Percentiles rank a stretch among this genome's conserved stretches.
phyloP scores from a whole-genome alignment of 2,888 invertebrate genomes.

The Hipparchia sbordonii region DNA sequence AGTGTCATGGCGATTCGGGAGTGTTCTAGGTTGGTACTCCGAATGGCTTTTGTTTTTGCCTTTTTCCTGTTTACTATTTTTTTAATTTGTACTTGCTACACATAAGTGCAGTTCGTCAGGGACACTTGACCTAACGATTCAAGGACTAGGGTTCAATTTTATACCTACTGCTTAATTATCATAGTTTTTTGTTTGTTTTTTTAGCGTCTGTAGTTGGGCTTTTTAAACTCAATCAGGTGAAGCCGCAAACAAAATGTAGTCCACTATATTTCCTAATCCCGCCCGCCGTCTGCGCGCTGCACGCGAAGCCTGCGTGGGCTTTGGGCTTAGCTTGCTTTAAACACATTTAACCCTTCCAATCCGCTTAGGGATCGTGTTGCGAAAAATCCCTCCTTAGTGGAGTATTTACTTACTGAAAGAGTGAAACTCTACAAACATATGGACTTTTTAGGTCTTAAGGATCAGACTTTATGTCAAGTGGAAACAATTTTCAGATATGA shows the following conservation, averaged over 20 bases:
- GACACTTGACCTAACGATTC: too few relatives aligned
- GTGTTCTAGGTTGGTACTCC: too few relatives aligned
- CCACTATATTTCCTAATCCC: conserved; percentile 33
- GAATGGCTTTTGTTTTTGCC: too few relatives aligned
- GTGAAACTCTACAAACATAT: conserved; percentile 28
- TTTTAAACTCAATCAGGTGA: conserved; percentile 14
- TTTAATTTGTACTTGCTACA: too few relatives aligned
- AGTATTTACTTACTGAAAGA: conserved; percentile 34
- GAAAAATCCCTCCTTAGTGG: conserved; percentile 39
- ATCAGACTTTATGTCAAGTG: conserved; percentile 22
- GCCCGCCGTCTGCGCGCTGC: conserved; percentile 27
- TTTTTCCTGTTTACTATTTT: too few relatives aligned
- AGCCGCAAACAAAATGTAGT: conserved; percentile 19
- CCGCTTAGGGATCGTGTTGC: conserved; percentile 40
- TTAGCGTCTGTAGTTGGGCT: conserved; percentile 3
- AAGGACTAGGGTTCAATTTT: too few relatives aligned
- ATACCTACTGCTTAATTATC: too few relatives aligned
- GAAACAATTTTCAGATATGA: conserved; percentile 3
- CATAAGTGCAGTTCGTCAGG: too few relatives aligned
- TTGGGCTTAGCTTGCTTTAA: conserved; percentile 38
- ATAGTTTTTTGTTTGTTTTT: too few relatives aligned
- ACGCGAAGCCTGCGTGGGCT: conserved; percentile 39
- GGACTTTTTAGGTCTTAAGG: conserved; percentile 20
- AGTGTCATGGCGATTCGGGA: too few relatives aligned
- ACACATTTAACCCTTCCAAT: conserved; percentile 41